Conservation (phyloP, 2,888 invertebrate species). For the Spialia ferax region DNA sequence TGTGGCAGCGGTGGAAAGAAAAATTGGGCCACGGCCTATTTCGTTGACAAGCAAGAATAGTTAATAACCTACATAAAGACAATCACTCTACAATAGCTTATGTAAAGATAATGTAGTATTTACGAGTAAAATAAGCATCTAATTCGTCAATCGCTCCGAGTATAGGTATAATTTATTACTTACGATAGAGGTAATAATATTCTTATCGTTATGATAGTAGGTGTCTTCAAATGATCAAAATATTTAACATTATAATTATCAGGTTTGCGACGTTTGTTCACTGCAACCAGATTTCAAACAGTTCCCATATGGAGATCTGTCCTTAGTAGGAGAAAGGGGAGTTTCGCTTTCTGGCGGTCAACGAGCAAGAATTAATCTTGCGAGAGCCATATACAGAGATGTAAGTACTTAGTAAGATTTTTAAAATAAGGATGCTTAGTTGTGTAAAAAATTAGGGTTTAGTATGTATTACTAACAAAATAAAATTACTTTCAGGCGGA, state of each 20-base stretch:
- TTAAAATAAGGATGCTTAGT: too few relatives aligned
- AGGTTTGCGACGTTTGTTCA: conserved; percentile 89
- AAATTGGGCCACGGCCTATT: conserved; percentile 36
- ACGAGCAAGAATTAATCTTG: conserved; percentile 93
- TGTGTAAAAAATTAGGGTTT: too few relatives aligned
- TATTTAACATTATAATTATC: too few relatives aligned
- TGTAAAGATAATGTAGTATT: not conserved
- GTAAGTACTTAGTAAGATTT: conserved; percentile 79
- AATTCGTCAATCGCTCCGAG: too few relatives aligned
- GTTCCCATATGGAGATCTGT: conserved; percentile 92
- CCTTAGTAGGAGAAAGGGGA: conserved; percentile 94
- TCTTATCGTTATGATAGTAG: too few relatives aligned
- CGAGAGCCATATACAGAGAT: conserved; percentile 91
- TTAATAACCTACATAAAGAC: conserved; percentile 36
- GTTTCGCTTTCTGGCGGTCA: conserved; percentile 94
- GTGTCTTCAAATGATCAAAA: too few relatives aligned
- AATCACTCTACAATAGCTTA: not conserved
- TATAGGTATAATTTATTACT: too few relatives aligned
- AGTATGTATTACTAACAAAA: not conserved
- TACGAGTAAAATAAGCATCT: too few relatives aligned
- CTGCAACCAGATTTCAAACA: conserved; percentile 90
- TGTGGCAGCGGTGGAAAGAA: conserved; percentile 31
- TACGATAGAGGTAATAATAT: too few relatives aligned
- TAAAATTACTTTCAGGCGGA: conserved; percentile 84
- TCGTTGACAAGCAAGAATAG: conserved; percentile 28